Percentiles rank a stretch among this genome's conserved stretches.
phyloP scores from a whole-genome alignment of 64 coral and sea anemone species.

The Dendrophyllia cribrosa region DNA sequence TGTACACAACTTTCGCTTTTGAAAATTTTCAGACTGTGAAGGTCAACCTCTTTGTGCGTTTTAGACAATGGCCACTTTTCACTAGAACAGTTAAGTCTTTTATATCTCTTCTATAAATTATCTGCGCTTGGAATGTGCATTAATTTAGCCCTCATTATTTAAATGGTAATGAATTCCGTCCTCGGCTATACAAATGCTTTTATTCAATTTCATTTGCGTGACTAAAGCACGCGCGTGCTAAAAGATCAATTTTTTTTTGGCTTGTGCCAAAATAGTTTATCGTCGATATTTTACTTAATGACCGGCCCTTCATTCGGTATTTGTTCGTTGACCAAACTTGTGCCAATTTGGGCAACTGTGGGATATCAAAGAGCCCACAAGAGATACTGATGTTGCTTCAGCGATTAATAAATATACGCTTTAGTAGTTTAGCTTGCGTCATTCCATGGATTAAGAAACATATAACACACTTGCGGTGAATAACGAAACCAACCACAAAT shows the following conservation, averaged over 20 bases:
- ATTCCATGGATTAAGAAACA: background rate
- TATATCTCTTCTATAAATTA: background rate
- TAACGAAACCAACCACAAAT: conserved; percentile 1
- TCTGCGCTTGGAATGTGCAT: background rate
- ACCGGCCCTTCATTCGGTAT: background rate
- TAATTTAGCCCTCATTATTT: background rate
- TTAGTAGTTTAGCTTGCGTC: background rate
- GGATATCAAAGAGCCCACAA: background rate
- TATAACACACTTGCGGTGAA: background rate
- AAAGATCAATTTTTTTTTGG: background rate
- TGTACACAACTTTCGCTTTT: background rate
- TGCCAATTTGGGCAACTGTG: background rate
- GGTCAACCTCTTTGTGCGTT: conserved; percentile 38
- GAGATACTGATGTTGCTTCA: background rate
- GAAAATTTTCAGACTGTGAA: conserved; percentile 3
- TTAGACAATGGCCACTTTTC: conserved; percentile 33
- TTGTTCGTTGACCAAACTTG: background rate
- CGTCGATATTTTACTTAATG: background rate
- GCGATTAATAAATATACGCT: background rate
- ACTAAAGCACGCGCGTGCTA: background rate
- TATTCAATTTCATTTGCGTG: background rate
- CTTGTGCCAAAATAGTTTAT: background rate
- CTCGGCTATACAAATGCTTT: background rate
- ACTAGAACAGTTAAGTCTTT: background rate
- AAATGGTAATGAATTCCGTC: background rate